Conservation (phyloP, 2,797 vertebrate species). For the Limosa lapponica region DNA sequence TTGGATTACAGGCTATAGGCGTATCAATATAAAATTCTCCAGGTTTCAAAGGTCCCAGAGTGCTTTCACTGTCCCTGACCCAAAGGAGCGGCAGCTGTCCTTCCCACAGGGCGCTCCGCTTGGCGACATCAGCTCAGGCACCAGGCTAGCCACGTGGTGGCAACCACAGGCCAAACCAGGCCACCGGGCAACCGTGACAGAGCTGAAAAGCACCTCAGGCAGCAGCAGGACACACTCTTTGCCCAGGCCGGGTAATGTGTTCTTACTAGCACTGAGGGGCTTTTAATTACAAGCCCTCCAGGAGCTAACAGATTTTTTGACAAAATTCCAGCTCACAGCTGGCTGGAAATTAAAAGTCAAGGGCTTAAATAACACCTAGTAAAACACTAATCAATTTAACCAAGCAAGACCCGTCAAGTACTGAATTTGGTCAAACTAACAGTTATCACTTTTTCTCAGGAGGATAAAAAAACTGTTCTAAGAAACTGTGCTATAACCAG, state of each 20-base stretch:
- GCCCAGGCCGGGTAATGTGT: rapidly evolving
- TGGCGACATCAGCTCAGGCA: rapidly evolving
- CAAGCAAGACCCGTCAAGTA: not conserved
- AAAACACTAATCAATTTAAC: not conserved
- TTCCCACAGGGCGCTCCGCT: rapidly evolving
- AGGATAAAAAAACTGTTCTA: not conserved
- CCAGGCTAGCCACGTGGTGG: rapidly evolving
- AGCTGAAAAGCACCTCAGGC: not conserved
- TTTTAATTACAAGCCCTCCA: not conserved
- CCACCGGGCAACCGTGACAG: rapidly evolving
- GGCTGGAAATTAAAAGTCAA: not conserved
- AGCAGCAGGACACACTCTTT: not conserved
- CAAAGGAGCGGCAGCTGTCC: not conserved
- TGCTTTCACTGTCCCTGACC: not conserved
- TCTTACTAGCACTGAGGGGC: not conserved
- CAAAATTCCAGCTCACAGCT: not conserved
- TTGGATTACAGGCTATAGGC: not conserved
- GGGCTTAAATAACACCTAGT: not conserved
- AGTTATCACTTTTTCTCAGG: not conserved
- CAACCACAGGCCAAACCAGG: not conserved
- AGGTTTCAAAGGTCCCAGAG: not conserved
- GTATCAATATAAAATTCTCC: not conserved
- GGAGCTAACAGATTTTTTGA: not conserved
- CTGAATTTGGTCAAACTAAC: not conserved
- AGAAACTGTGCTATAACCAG: not conserved